These are phyloP conservation scores for Clistopyga incitator DNA, from an alignment of 2,888 invertebrate genomes.

Conservation along the genomic window DNA sequence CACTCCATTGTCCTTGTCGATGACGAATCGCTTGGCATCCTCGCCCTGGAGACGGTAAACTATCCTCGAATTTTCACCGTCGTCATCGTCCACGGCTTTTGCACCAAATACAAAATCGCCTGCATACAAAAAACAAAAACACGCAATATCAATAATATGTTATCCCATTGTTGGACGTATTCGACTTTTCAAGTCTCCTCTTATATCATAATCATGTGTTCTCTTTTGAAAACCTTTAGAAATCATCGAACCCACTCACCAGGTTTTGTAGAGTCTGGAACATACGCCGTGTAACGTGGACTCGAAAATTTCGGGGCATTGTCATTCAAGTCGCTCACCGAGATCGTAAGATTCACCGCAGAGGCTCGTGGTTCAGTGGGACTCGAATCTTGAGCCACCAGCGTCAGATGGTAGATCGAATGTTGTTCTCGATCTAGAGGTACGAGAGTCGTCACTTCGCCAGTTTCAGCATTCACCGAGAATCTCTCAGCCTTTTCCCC, in stretches of 20 bases:
- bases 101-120: conserved; percentile 95
- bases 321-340: conserved; percentile 93
- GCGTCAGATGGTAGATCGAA: conserved; percentile 91
- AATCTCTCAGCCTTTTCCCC: conserved; percentile 94
- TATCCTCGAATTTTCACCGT: conserved; percentile 92
- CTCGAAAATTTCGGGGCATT: conserved; percentile 92
- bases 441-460: conserved; percentile 90
- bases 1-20: conserved; percentile 93
- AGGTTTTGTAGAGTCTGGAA: conserved; percentile 91
- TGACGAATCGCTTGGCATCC: conserved; percentile 91
- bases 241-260: conserved; percentile 85
- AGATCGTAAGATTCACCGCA: conserved; percentile 93
- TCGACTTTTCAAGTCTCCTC: no score
- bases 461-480: conserved; percentile 91
- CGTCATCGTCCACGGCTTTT: conserved; percentile 93
- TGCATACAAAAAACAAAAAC: conserved; percentile 67
- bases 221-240: no score
- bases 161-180: neutral
- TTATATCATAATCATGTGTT: no score
- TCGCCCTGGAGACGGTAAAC: conserved; percentile 91
- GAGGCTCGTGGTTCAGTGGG: conserved; percentile 93
- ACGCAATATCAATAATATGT: no score
- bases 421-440: conserved; percentile 93
- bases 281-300: conserved; percentile 91
- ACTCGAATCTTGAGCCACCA: conserved; percentile 95